phyloP scores from a whole-genome alignment of 2,797 vertebrate genomes.

The Girardinus metallicus region DNA sequence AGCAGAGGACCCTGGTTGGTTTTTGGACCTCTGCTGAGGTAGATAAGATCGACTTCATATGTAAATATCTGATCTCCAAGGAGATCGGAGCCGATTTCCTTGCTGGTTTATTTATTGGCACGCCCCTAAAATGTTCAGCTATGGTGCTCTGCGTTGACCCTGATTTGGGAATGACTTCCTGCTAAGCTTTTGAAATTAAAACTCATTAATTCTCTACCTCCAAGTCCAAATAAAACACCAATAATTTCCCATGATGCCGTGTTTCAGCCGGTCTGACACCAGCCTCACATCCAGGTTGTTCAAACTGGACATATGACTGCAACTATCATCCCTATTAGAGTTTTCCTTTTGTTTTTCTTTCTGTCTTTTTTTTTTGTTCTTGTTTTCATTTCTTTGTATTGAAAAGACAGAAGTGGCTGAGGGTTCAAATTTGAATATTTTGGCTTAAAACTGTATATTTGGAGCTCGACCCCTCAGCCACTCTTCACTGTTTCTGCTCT shows the following conservation, averaged over 20 bases:
- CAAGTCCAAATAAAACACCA: background rate
- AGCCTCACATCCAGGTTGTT: constrained; percentile 11
- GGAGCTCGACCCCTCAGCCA: constrained; percentile 61
- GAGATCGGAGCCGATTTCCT: too few species aligned
- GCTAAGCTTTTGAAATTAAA: background rate
- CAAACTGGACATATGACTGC: background rate
- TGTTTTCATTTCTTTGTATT: constrained; percentile 7
- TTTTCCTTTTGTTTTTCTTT: background rate
- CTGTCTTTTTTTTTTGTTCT: background rate
- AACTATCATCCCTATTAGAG: constrained; percentile 4
- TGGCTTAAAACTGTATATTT: constrained; percentile 78
- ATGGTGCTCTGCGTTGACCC: background rate
- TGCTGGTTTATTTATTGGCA: too few species aligned
- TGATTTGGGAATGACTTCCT: background rate
- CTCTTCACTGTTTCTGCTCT: constrained; percentile 5
- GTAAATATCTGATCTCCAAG: background rate
- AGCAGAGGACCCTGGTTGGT: too few species aligned
- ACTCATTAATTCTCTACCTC: background rate
- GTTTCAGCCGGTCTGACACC: constrained; percentile 14
- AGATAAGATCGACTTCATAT: too few species aligned
- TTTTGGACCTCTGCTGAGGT: too few species aligned
- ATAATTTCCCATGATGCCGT: constrained; percentile 17
- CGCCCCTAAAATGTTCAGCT: background rate
- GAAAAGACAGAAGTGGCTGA: constrained; percentile 32
- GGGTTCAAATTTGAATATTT: constrained; percentile 79